A percentile compares a stretch with the other conserved stretches of the same genome.
Evolutionary conservation across 2,888 invertebrate species (phyloP).

Genomic region (Drosophila falleni): DNA sequence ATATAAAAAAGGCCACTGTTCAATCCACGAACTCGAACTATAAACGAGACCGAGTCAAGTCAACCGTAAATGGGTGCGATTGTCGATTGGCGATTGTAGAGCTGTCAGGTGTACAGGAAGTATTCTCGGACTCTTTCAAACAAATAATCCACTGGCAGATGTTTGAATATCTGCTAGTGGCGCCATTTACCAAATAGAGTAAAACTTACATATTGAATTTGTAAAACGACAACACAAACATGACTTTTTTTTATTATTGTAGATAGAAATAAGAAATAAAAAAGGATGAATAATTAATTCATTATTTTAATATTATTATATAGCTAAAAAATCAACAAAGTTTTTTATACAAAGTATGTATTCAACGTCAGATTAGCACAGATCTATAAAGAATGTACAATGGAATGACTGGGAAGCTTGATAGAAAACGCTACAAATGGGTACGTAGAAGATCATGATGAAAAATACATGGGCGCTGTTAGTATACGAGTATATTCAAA

Average conservation of each 20-base stretch:
- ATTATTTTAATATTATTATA: too few relatives aligned
- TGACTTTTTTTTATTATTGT: too few relatives aligned
- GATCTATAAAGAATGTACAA: too few relatives aligned
- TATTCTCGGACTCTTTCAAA: constrained; percentile 28
- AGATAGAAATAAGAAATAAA: too few relatives aligned
- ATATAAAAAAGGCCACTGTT: constrained; percentile 29
- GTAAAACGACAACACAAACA: not conserved
- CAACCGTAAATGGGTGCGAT: constrained; percentile 65
- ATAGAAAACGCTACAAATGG: not conserved
- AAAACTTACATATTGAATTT: not conserved
- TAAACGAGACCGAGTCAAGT: constrained; percentile 48
- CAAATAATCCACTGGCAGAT: constrained; percentile 20
- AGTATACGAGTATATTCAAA: constrained; percentile 2
- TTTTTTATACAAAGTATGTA: too few relatives aligned
- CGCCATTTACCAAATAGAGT: not conserved
- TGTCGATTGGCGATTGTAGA: constrained; percentile 46
- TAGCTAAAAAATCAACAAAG: too few relatives aligned
- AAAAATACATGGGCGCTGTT: not conserved
- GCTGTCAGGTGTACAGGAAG: constrained; percentile 55
- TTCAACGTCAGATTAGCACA: too few relatives aligned
- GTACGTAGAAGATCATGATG: not conserved
- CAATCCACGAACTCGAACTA: not conserved
- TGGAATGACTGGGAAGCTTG: not conserved
- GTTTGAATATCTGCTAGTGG: constrained; percentile 8
- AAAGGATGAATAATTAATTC: too few relatives aligned